Base-by-base conservation (phyloP, 1,140 invertebrate genomes). In the Neoseiulus cucumeris region DNA sequence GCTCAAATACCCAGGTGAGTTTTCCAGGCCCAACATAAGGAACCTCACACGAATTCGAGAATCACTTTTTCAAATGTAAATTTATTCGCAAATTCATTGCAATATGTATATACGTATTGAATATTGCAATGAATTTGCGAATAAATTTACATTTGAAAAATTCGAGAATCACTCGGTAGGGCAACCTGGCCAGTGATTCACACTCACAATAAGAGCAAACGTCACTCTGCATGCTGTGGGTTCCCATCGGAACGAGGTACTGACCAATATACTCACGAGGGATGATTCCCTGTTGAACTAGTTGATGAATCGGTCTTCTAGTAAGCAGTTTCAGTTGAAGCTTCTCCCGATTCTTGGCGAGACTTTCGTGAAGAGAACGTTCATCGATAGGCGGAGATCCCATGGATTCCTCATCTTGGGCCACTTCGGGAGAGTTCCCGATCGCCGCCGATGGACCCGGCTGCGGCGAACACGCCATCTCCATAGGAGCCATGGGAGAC, bases 281-380 rank as follows among this genome's bases (percentile, higher is more conserved):
- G 83, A 96, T 89, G 73, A 97, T 96, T 77, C 92, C 93, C 81
- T 95, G 91, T 69, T 89, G 91, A 69, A 95, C 89, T 68, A 97
- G 82, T 77, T 96, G 90, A 78, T 87, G 91, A 71, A 93, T 85
- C 51, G 93, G 91, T 72, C 91, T 80, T 75, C 92, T 81, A 75
- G 93, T 82, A 87, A 94, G 89, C 76, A 97, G 79, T 80, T 96
- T 97, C 74, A 94, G 86, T 80, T 96, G 95, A 71, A 97, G 80
- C 51, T 59, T 59, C 22, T 59, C 51, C 17, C 51, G 51, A 25
- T 59, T 59, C 33, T 33, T 25, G 17, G 51, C 51, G 25, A 59
- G 33, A 17, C 25, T 59, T 17, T 59, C 51, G 22, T 59, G 51
- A 33, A 59, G 51, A 14, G 51, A 59, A 25, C 51, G 51, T 20